These are phyloP conservation scores for Drosophila virilis DNA, from an alignment of 1,140 invertebrate genomes.

Conservation along the genomic window DNA sequence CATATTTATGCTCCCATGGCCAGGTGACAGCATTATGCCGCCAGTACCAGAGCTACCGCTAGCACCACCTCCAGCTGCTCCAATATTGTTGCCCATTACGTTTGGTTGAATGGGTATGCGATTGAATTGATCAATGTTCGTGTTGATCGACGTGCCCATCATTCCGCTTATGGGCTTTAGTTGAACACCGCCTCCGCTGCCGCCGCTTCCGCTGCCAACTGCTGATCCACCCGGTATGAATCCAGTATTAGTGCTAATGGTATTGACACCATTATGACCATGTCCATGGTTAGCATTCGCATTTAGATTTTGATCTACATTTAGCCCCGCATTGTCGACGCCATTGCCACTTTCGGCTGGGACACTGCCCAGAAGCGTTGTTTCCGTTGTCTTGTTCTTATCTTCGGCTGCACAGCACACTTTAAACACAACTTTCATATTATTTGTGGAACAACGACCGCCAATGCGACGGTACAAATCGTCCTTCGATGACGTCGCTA, in stretches of 20 bases:
- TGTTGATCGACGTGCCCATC: slow-evolving; percentile 73
- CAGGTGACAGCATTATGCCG: slow-evolving; percentile 66
- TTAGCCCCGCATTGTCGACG: slow-evolving; percentile 35
- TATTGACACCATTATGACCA: slow-evolving; percentile 40
- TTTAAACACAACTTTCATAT: slow-evolving; percentile 98
- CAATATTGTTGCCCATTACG: slow-evolving; percentile 64
- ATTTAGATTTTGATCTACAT: slow-evolving; percentile 40
- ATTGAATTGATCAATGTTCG: slow-evolving; percentile 81
- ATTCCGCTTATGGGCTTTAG: slow-evolving; percentile 54
- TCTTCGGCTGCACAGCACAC: slow-evolving; percentile 92
- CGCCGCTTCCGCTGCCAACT: slow-evolving; percentile 20
- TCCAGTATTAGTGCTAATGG: slow-evolving; percentile 57
- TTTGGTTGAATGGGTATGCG: slow-evolving; percentile 77
- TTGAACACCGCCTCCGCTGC: slow-evolving; percentile 31
- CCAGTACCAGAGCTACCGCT: slow-evolving; percentile 34
- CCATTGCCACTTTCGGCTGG: slow-evolving; percentile 57
- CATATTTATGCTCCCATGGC: slow-evolving; percentile 76
- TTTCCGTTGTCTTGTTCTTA: slow-evolving; percentile 81
- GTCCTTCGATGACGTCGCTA: slow-evolving; percentile 95
- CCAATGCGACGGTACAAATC: slow-evolving; percentile 95
- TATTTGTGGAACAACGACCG: slow-evolving; percentile 94
- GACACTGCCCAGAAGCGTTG: slow-evolving; percentile 84
- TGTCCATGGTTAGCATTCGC: slow-evolving; percentile 27
- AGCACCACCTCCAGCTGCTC: slow-evolving; percentile 23
- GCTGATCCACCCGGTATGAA: slow-evolving; percentile 28